phyloP scores from a whole-genome alignment of 2,888 invertebrate genomes.

The Glyphotaelius pellucidus region DNA sequence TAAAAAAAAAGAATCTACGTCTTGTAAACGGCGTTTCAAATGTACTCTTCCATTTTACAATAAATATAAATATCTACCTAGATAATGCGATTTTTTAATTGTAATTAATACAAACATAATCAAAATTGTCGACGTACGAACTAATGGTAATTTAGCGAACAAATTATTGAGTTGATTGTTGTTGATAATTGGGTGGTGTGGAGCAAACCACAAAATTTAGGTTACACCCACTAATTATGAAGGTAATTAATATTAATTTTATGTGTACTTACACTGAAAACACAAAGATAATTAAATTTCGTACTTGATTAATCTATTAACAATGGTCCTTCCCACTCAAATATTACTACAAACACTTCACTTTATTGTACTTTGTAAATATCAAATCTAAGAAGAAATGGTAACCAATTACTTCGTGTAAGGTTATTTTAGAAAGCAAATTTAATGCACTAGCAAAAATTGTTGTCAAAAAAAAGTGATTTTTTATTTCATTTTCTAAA shows the following conservation, averaged over 20 bases:
- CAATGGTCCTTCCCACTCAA: background rate
- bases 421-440: no score
- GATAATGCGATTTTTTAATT: background rate
- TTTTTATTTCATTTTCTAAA: no score
- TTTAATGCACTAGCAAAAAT: no score
- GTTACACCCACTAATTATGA: background rate
- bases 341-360: background rate
- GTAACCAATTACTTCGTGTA: no score
- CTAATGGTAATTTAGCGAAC: background rate
- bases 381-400: no score
- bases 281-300: background rate
- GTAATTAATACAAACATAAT: background rate
- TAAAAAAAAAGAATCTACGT: background rate
- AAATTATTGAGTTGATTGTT: background rate
- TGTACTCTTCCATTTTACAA: no score
- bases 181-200: background rate
- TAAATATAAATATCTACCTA: background rate
- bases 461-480: no score
- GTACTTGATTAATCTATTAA: background rate
- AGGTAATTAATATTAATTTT: background rate
- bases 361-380: background rate
- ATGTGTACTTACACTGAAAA: background rate
- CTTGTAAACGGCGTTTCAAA: background rate
- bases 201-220: background rate
- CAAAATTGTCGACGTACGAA: background rate